Base-by-base conservation (phyloP, 2,888 invertebrate genomes). In the Eumerus sabulonum region DNA sequence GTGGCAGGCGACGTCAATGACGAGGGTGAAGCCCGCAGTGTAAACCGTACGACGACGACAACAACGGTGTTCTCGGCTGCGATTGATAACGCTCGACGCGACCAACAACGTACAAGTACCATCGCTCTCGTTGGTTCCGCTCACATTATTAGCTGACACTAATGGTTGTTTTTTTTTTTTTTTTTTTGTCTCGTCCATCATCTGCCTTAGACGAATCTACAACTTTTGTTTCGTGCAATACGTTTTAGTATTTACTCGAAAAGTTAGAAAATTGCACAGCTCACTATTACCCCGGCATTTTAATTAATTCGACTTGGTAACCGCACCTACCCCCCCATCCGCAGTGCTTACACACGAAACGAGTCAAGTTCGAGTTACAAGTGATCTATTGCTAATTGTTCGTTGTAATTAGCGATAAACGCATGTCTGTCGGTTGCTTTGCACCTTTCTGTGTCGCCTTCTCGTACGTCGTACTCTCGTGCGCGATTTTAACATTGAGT, bases 81-180 rank as follows among this genome's bases (percentile, higher is more conserved):
- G 68, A 74, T 74, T 79, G 79, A 79, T 79, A 79, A 79, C 56
- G 59, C 59, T 64, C 67, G 73, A 68, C 72, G 72, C 62, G 38
- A 27, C 59, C 51, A 67, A 62, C 59, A 59, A 68, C 67, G 68
- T 68, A 79, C 74, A 74, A 79, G 68, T 79, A 36, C 44, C 50
- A 59, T 68, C 68, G 57, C 68, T 79, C 60, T 68, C 74, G 27
- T 27, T 71, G 38, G 53, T 59, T 74, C 45, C 54, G 3, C 27
- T 64, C 60, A 62, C 45, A 60, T 60, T 68, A 48, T 53, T 63
- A 64, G 68, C 59, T 74, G 77, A n/a, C n/a, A n/a, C 73, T 79
- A 68, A 73, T 79, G 68, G 79, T 74, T 56, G 72, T 62, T 60
- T 74, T 79, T 64, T 44, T 44, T 27, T 44, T 27, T 51, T 45